phyloP scores from a whole-genome alignment of 2,113 vertebrate genomes.

The Emydura subglobosa region DNA sequence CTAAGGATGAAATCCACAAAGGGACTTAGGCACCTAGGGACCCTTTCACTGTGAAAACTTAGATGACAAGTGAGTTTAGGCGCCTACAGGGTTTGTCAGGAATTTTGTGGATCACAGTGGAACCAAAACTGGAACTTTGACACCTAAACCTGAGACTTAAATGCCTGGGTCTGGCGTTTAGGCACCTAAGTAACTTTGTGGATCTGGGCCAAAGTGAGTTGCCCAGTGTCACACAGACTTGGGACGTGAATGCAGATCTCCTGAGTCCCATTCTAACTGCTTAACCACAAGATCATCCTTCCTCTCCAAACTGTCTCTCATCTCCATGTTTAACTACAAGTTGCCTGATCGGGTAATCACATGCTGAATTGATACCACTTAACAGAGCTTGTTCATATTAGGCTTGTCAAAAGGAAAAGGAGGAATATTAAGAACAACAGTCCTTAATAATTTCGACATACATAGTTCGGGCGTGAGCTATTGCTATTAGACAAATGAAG shows the following conservation, averaged over 20 bases:
- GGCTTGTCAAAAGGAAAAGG: not conserved
- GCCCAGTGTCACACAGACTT: fast-evolving
- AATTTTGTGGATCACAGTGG: not conserved
- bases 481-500: not conserved
- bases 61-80: not conserved
- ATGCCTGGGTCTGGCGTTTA: not conserved
- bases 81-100: not conserved
- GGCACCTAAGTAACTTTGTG: not conserved
- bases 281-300: not conserved
- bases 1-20: not conserved
- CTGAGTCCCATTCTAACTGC: not conserved
- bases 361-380: not conserved
- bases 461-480: not conserved
- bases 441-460: not conserved
- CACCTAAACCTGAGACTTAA: not conserved
- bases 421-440: not conserved
- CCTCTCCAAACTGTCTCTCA: not conserved
- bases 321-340: not conserved
- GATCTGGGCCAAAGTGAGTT: not conserved
- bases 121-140: not conserved
- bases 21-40: not conserved
- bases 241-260: not conserved
- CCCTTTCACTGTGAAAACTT: not conserved
- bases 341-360: not conserved
- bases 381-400: not conserved